phyloP scores from a whole-genome alignment of 2,888 invertebrate genomes.

The Pelosia muscerda region DNA sequence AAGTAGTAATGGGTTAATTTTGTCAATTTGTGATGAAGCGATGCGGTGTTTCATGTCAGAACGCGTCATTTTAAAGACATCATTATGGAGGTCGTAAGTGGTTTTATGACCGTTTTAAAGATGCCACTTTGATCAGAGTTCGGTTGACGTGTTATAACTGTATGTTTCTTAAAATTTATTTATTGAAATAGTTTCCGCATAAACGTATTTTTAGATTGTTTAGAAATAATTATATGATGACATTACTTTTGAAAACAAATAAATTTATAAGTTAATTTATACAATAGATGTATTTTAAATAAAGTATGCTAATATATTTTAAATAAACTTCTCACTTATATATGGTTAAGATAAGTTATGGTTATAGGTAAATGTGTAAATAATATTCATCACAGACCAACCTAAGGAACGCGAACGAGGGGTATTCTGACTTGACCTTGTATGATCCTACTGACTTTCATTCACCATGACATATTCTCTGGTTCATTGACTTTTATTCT shows the following conservation, averaged over 20 bases:
- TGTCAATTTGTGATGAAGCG: constrained; percentile 25
- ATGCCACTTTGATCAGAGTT: constrained; percentile 19
- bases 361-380: too few relatives aligned
- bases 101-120: constrained; percentile 46
- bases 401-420: too few relatives aligned
- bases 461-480: too few relatives aligned
- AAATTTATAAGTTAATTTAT: too few relatives aligned
- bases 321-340: too few relatives aligned
- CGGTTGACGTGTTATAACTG: constrained; percentile 9
- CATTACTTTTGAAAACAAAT: not conserved
- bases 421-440: too few relatives aligned
- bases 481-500: too few relatives aligned
- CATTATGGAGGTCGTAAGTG: constrained; percentile 26
- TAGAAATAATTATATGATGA: not conserved
- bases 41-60: constrained; percentile 15
- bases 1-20: constrained; percentile 34
- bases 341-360: too few relatives aligned
- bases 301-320: too few relatives aligned
- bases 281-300: too few relatives aligned
- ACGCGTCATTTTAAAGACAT: constrained; percentile 19
- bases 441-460: too few relatives aligned
- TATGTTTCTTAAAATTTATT: constrained; percentile 42
- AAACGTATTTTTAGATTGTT: constrained; percentile 15
- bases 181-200: constrained; percentile 37
- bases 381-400: too few relatives aligned